phyloP scores from a whole-genome alignment of 2,113 vertebrate species.

The Collichthys lucidus region DNA sequence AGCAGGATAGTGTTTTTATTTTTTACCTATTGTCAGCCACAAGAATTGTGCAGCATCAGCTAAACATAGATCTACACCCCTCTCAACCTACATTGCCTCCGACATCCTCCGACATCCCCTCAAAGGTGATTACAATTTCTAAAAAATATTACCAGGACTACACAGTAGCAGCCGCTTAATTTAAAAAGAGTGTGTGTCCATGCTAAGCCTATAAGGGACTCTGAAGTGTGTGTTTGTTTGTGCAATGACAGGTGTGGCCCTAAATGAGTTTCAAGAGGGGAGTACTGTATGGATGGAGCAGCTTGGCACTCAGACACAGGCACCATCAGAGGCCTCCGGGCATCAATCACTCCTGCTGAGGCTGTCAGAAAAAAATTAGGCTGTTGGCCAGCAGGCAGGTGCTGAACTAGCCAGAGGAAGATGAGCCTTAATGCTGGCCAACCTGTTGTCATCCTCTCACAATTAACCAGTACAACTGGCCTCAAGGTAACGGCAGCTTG shows the following conservation, averaged over 20 bases:
- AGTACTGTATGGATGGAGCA: constrained; percentile 40
- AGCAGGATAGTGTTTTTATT: background rate
- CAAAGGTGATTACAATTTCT: constrained; percentile 35
- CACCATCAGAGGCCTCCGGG: constrained; percentile 57
- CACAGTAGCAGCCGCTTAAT: constrained; percentile 33
- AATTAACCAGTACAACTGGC: constrained; percentile 60
- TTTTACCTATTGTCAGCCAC: background rate
- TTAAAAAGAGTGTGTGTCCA: background rate
- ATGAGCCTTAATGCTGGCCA: constrained; percentile 71
- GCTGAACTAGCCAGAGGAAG: constrained; percentile 67
- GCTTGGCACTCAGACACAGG: constrained; percentile 43
- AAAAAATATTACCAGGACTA: constrained; percentile 38
- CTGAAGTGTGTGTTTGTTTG: background rate
- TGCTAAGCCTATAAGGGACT: constrained; percentile 9
- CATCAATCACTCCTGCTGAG: constrained; percentile 78
- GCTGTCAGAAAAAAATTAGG: constrained; percentile 70
- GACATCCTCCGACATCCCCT: background rate
- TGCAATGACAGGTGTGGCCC: constrained; percentile 54
- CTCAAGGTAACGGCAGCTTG: constrained; percentile 62
- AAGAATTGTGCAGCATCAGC: constrained; percentile 9
- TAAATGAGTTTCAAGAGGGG: constrained; percentile 58
- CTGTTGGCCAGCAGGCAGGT: constrained; percentile 73
- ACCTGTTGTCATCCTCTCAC: constrained; percentile 74
- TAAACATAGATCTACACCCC: constrained; percentile 29
- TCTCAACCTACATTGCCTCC: constrained; percentile 17